These are phyloP conservation scores for Engystomops pustulosus DNA, from an alignment of 2,113 vertebrate genomes.

Conservation along the genomic window DNA sequence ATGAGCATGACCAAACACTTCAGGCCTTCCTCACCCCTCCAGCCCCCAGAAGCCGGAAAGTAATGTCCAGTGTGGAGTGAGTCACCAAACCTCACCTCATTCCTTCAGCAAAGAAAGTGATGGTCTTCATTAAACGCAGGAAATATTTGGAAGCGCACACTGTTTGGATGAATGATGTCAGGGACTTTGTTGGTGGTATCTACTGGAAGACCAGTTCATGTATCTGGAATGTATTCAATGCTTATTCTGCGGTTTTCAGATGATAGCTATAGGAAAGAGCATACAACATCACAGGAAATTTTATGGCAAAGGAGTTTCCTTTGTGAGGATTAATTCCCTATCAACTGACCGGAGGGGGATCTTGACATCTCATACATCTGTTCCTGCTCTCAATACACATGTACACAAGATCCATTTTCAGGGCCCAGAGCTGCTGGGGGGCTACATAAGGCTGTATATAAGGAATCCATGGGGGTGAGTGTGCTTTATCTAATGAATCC, in stretches of 20 bases:
- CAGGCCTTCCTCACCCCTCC: background rate
- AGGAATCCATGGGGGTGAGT: no score
- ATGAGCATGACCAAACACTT: background rate
- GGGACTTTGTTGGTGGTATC: background rate
- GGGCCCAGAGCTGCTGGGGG: background rate
- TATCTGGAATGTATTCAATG: background rate
- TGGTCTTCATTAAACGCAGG: conserved; percentile 15
- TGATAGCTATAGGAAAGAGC: background rate
- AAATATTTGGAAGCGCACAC: background rate
- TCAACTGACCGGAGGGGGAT: no score
- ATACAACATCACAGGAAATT: background rate
- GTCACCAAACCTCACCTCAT: conserved; percentile 15
- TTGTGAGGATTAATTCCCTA: no score
- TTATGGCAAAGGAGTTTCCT: background rate
- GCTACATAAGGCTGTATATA: no score
- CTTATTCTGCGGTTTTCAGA: background rate
- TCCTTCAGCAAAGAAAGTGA: conserved; percentile 11
- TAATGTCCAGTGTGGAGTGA: background rate
- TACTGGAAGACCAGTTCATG: background rate
- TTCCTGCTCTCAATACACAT: no score
- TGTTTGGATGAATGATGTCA: background rate
- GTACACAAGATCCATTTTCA: no score
- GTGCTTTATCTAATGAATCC: no score
- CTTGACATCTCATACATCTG: no score
- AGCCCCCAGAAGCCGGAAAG: conserved; percentile 18